phyloP scores from a whole-genome alignment of 2,797 vertebrate genomes.

The Florisuga fusca region DNA sequence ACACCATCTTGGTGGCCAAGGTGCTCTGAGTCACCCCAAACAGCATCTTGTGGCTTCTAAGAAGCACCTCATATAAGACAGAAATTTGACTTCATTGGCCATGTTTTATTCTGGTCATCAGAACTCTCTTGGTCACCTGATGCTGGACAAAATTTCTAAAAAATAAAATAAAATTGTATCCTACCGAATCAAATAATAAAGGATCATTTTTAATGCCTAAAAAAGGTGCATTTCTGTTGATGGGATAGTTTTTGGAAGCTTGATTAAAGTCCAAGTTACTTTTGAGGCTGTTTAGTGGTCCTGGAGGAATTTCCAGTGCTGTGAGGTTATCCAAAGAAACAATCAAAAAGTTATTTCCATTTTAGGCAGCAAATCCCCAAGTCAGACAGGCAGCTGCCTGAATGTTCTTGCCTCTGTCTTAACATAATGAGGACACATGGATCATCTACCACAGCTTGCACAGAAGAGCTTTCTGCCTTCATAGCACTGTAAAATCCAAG shows the following conservation, averaged over 20 bases:
- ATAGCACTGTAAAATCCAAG: neutral
- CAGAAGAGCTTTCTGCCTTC: neutral
- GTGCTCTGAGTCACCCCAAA: neutral
- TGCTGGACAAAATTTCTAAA: neutral
- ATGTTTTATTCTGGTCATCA: neutral
- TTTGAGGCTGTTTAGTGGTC: neutral
- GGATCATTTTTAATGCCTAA: neutral
- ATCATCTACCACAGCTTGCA: neutral
- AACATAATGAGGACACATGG: neutral
- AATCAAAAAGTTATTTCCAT: neutral
- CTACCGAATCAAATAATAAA: neutral
- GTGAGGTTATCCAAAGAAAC: slow-evolving; percentile 10
- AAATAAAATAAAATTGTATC: neutral
- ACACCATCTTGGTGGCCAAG: neutral
- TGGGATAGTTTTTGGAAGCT: neutral
- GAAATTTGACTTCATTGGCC: neutral
- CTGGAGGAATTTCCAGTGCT: neutral
- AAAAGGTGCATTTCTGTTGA: neutral
- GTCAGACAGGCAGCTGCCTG: neutral
- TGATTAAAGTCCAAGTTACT: slow-evolving; percentile 22
- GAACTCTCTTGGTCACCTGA: neutral
- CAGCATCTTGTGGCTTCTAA: neutral
- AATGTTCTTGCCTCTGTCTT: neutral
- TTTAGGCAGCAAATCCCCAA: neutral
- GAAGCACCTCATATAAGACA: neutral